Percentiles rank a stretch among this genome's conserved stretches.
Conservation (phyloP, 2,797 vertebrate genomes). For the Argentina silus region DNA sequence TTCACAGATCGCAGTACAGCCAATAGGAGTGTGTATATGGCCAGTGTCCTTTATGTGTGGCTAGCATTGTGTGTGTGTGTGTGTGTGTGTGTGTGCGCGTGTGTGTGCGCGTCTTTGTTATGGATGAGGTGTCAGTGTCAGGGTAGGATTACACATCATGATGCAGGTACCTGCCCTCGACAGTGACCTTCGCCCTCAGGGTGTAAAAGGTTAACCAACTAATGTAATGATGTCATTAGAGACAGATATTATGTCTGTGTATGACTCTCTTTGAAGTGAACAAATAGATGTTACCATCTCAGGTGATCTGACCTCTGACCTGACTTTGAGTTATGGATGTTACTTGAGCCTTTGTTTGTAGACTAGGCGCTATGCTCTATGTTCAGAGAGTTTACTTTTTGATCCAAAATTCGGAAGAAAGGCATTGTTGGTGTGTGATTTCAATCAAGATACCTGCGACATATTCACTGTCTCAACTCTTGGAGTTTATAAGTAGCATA, state of each 20-base stretch:
- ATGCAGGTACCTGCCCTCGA: background rate
- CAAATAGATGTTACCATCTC: too few relatives aligned
- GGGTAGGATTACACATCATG: background rate
- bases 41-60: background rate
- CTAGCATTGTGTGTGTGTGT: too few relatives aligned
- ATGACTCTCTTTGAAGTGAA: background rate
- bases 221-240: background rate
- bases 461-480: background rate
- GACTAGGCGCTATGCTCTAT: background rate
- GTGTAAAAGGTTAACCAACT: background rate
- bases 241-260: background rate
- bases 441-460: background rate
- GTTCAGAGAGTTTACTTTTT: background rate
- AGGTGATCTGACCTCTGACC: background rate
- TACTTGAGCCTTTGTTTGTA: background rate
- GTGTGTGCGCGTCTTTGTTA: background rate
- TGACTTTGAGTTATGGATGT: background rate
- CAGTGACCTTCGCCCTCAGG: background rate
- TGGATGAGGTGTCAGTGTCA: conserved; percentile 2
- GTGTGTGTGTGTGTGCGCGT: too few relatives aligned
- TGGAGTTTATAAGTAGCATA: background rate
- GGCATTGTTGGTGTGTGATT: background rate
- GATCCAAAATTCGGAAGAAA: background rate
- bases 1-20: background rate
- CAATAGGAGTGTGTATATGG: background rate